Base-by-base conservation (phyloP, 2,888 invertebrate genomes). In the Cerastis leucographa region DNA sequence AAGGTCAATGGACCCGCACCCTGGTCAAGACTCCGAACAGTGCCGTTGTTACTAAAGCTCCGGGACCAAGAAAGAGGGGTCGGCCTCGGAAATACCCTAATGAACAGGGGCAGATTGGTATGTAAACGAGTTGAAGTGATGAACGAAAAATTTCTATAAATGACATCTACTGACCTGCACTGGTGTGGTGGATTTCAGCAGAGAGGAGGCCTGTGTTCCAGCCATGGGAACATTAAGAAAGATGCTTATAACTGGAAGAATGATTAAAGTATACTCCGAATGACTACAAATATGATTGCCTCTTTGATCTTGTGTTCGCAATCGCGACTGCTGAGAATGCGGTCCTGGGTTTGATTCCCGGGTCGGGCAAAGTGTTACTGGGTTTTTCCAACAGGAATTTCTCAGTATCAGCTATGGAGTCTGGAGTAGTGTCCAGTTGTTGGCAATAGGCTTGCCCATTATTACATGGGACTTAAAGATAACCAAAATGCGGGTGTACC, bases 11-110 rank as follows among this genome's bases (percentile, higher is more conserved):
- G 97, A 94, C 95, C 0, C 88, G 95, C 71, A 93, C 94, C 0
- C 80, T 94, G 35, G 91, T 92, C 29, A 94, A 93, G 85, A 92
- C 94, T 22, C 92, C 94, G 0, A 90, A 83, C 72, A 93, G 87
- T 76, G 83, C 94, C 0, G 96, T 96, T 44, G 94, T 96, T 46
- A 95, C 96, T 0, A 96, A 95, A 88, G 94, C 96, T 46, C 95
- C 96, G 0, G 94, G 93, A 0, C 94, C 95, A 0, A 92, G 92
- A 80, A 96, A 94, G 80, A 91, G 97, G 72, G 97, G 97, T 2
- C 90, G 97, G 1, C 97, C 97, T 14, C 90, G 97, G 76, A 97
- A 97, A 83, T 97, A 97, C 87, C 97, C 96, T 4, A 96, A 97
- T 92, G 93, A 96, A 73, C 95, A 95, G 65, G 97, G 97, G 14